Percentiles rank a stretch among this genome's conserved stretches.
Evolutionary conservation across 2,797 vertebrate species (phyloP).

Genomic region (Phalloptychus januarius): DNA sequence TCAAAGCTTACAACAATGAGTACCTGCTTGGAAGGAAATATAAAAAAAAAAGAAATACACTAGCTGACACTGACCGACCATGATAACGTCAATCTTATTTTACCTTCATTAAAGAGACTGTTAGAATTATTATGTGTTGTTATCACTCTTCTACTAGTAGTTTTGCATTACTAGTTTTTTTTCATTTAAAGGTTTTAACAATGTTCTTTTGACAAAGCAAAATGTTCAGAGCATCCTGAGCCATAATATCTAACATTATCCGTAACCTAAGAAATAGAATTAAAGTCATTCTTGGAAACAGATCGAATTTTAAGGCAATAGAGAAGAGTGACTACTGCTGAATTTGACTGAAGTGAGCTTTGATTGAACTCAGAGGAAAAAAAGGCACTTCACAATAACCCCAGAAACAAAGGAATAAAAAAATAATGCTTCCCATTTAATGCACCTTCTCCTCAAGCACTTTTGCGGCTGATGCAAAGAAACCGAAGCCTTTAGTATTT

Average conservation of each 20-base stretch:
- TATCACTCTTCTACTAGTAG: too few species aligned
- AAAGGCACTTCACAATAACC: constrained; percentile 27
- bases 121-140: too few species aligned
- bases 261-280: constrained; percentile 40
- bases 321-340: constrained; percentile 11
- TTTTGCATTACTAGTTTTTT: too few species aligned
- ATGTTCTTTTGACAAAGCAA: background rate
- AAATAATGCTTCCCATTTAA: background rate
- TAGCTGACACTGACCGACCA: background rate
- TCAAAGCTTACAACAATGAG: background rate
- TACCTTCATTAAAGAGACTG: background rate
- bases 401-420: constrained; percentile 11
- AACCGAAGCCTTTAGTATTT: background rate
- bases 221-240: background rate
- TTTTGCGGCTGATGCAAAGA: background rate
- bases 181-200: too few species aligned
- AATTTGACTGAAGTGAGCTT: constrained; percentile 38
- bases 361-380: constrained; percentile 33
- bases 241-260: constrained; percentile 39
- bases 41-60: background rate
- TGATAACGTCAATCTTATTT: background rate
- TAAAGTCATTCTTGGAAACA: constrained; percentile 30
- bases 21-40: background rate
- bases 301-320: constrained; percentile 29
- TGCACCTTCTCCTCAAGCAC: background rate